These are phyloP conservation scores for Mormyrops attenuatus DNA, from an alignment of 2,797 vertebrate species.

Conservation along the genomic window DNA sequence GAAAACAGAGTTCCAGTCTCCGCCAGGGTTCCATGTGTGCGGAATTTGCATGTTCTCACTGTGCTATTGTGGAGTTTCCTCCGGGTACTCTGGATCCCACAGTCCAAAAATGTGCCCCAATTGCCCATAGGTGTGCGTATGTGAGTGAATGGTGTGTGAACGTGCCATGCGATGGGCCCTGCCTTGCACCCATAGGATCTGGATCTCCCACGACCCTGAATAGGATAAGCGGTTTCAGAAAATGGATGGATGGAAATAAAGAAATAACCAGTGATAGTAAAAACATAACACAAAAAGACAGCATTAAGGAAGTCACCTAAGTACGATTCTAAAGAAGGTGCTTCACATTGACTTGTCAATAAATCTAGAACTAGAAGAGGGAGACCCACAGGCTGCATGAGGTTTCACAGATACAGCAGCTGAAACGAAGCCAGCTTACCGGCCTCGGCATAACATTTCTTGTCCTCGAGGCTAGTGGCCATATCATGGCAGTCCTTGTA, in stretches of 20 bases:
- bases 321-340: not conserved
- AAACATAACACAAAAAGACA: not conserved
- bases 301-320: not conserved
- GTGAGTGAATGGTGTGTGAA: not conserved
- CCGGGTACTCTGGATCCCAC: too few species aligned
- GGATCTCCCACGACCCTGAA: not conserved
- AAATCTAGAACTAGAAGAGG: not conserved
- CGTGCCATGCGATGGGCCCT: too few species aligned
- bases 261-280: not conserved
- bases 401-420: not conserved
- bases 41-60: not conserved
- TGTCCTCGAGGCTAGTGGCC: conserved; percentile 69
- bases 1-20: not conserved
- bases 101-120: too few species aligned
- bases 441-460: conserved; percentile 70
- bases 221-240: not conserved
- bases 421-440: conserved; percentile 61
- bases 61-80: not conserved
- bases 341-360: not conserved
- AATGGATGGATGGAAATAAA: not conserved
- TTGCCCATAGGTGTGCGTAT: not conserved
- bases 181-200: not conserved
- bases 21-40: not conserved
- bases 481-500: conserved; percentile 82
- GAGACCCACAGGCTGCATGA: not conserved